Conservation (phyloP, 2,113 vertebrate species). For the Psittacula cyanocephala region DNA sequence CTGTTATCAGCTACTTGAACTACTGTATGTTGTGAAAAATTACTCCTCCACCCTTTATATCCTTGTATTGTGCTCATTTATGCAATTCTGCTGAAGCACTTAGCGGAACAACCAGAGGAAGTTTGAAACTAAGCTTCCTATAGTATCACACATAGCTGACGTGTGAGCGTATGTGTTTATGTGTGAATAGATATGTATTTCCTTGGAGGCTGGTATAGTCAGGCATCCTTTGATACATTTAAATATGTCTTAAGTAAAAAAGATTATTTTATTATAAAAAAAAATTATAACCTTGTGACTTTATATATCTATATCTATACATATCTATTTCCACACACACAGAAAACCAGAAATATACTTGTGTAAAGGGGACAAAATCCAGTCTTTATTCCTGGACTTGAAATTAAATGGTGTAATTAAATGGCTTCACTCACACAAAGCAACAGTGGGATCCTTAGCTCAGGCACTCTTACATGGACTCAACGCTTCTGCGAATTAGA, state of each 20-base stretch:
- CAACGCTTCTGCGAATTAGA: not conserved
- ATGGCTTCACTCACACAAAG: not conserved
- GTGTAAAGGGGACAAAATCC: not conserved
- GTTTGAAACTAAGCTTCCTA: not conserved
- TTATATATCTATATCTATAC: not conserved
- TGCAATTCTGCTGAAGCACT: slow-evolving; percentile 31
- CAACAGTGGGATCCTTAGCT: not conserved
- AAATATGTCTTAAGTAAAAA: not conserved
- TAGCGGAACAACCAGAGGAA: not conserved
- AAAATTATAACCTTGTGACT: not conserved
- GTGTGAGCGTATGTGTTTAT: not conserved
- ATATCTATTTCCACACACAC: not conserved
- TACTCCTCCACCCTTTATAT: not conserved
- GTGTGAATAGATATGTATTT: not conserved
- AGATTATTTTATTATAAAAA: not conserved
- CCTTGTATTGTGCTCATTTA: slow-evolving; percentile 62
- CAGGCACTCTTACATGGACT: no score
- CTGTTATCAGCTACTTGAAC: slow-evolving; percentile 64
- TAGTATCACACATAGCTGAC: not conserved
- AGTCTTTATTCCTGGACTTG: not conserved
- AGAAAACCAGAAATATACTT: not conserved
- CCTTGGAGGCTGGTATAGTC: not conserved
- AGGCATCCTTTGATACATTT: not conserved
- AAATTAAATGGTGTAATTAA: not conserved
- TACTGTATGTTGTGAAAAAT: not conserved